phyloP scores from a whole-genome alignment of 2,113 vertebrate species.

The Pycnonotus jocosus region DNA sequence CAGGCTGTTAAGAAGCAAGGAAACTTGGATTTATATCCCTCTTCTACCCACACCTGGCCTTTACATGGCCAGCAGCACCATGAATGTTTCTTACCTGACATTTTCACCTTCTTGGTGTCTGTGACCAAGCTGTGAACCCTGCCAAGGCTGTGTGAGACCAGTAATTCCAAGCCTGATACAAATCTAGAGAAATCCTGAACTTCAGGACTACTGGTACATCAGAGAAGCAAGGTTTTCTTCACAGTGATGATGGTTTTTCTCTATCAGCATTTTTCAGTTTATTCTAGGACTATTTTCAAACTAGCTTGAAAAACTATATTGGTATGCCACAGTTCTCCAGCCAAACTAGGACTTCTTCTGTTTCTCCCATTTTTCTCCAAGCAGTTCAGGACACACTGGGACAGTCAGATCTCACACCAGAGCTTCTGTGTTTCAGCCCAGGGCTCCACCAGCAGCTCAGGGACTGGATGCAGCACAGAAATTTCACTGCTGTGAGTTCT shows the following conservation, averaged over 20 bases:
- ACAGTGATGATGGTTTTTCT: neutral
- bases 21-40: neutral
- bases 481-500: neutral
- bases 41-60: neutral
- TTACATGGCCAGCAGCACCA: accelerated
- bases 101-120: neutral
- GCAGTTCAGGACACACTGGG: neutral
- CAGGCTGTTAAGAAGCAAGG: neutral
- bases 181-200: neutral
- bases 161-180: neutral
- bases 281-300: neutral
- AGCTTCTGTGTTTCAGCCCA: neutral
- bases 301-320: neutral
- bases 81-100: neutral
- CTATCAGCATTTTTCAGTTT: neutral
- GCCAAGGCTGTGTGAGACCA: neutral
- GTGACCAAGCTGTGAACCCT: neutral
- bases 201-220: neutral
- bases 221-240: neutral
- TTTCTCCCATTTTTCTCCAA: neutral
- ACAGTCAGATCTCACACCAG: neutral
- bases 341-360: neutral
- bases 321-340: neutral
- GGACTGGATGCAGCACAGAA: neutral
- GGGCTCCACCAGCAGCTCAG: neutral